Percentiles rank a stretch among this genome's conserved stretches.
phyloP scores from a whole-genome alignment of 2,797 vertebrate species.

The Euthynnus affinis region DNA sequence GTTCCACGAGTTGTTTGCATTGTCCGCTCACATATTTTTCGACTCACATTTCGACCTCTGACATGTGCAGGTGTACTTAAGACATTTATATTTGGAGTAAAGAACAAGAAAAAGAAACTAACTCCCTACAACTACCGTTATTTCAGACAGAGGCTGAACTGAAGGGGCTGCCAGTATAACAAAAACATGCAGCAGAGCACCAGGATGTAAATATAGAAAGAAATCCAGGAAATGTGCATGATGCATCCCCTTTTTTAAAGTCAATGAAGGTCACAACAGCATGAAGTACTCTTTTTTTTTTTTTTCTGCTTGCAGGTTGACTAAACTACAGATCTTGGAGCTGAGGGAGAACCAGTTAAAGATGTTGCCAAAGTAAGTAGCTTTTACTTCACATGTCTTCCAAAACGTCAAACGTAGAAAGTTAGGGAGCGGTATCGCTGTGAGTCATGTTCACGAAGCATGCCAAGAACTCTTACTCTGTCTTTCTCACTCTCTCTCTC shows the following conservation, averaged over 20 bases:
- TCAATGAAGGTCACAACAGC: not conserved
- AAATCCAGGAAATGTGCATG: no score
- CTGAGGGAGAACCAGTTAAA: constrained; percentile 98
- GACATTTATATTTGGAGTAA: no score
- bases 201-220: no score
- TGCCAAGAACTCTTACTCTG: constrained; percentile 11
- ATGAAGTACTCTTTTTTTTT: not conserved
- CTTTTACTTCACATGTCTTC: constrained; percentile 1
- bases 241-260: not conserved
- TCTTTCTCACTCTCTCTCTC: not conserved
- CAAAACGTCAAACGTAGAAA: not conserved
- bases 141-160: no score
- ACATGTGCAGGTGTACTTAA: no score
- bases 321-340: constrained; percentile 97
- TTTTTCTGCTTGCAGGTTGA: constrained; percentile 86
- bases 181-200: no score
- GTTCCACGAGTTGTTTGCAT: no score
- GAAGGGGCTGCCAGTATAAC: no score
- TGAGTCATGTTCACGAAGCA: not conserved
- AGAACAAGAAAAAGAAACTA: no score
- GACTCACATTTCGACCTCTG: no score
- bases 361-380: constrained; percentile 98
- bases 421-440: not conserved
- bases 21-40: no score
- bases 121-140: no score